Base-by-base conservation (phyloP, 1,140 invertebrate species). In the Scaptomyza montana region DNA sequence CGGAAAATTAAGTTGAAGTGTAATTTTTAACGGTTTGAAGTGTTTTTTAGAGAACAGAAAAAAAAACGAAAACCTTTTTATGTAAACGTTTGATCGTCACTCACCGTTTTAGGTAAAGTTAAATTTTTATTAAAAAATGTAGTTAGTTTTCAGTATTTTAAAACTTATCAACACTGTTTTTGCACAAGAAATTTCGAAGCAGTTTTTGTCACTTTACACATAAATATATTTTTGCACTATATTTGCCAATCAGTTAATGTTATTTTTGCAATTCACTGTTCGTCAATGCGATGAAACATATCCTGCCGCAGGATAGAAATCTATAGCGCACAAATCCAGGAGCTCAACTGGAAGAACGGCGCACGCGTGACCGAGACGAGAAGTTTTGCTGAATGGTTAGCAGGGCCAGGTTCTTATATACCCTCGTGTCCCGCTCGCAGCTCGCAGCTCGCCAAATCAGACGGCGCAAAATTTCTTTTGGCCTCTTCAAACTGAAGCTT, bases 281-380 rank as follows among this genome's bases (percentile, higher is more conserved):
- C 53, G n/a, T n/a, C n/a, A 56, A n/a, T n/a, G n/a, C 54, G 21
- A 25, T 25, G 21, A 25, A 25, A 30, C 49, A 36, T 64, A 73
- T 81, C 78, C 78, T 85, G 81, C 77, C 62, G 68, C 65, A 89
- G 82, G 82, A 86, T 78, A 53, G 47, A 8, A 12, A 33, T 9
- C 30, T 5, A 33, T 36, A 36, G 39, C 64, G 57, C 36, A 64
- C 21, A 49, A 51, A 9, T 16, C 60, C 56, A 59, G 59, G 54
- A 66, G 62, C 51, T 80, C 51, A 54, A 66, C 76, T 78, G 67
- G 45, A 68, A 65, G 46, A 68, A 68, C 49, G 64, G 85, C 79
- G 85, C 85, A 84, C 84, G 84, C 84, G 84, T 89, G 78, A 87
- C 84, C 79, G 82, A 89, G 47, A 77, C 68, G 69, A 81, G 79